Base-by-base conservation (phyloP, 1,140 invertebrate genomes). In the Bombus affinis region DNA sequence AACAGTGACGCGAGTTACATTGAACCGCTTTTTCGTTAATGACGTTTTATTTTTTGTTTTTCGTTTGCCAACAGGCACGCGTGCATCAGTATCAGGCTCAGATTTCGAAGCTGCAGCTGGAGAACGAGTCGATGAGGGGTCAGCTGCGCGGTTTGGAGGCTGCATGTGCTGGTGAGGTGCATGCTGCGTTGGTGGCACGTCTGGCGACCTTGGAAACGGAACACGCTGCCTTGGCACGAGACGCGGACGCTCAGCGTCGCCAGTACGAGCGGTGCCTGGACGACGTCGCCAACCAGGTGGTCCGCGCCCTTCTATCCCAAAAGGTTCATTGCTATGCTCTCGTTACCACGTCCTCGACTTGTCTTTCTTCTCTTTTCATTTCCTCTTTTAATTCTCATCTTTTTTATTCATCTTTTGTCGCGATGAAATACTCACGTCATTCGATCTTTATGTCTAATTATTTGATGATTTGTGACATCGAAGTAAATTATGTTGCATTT, bases 241-340 rank as follows among this genome's bases (percentile, higher is more conserved):
- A 96, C 91, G 96, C 96, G 81, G 96, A 97, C 94, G 95, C 95
- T 53, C 96, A 97, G 88, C 93, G 96, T 72, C 93, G 96, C 83
- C 97, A 97, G 89, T 97, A 97, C 92, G 97, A 97, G 93, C 96
- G 96, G 87, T 97, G 97, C 92, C 93, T 98, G 59, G 97, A 98
- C 93, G 97, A 98, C 93, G 97, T 98, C 35, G 97, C 97, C 81
- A 97, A 97, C 94, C 97, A 97, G 93, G 97, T 98, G 87, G 97
- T 98, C 68, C 96, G 97, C 89, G 97, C 97, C 39, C 95, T 98
- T 62, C 96, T 98, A 81, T 97, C 97, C 37, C 98, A 98, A 96
- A 98, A 98, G 96, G 98, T 98, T 92, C 87, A 90, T 92, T 80
- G 87, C 86, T 81, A 91, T 88, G 87, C 89, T 93, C 73, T 85